Percentiles rank a stretch among this genome's conserved stretches.
phyloP scores from a whole-genome alignment of 2,888 invertebrate species.

The Morpho achilles region DNA sequence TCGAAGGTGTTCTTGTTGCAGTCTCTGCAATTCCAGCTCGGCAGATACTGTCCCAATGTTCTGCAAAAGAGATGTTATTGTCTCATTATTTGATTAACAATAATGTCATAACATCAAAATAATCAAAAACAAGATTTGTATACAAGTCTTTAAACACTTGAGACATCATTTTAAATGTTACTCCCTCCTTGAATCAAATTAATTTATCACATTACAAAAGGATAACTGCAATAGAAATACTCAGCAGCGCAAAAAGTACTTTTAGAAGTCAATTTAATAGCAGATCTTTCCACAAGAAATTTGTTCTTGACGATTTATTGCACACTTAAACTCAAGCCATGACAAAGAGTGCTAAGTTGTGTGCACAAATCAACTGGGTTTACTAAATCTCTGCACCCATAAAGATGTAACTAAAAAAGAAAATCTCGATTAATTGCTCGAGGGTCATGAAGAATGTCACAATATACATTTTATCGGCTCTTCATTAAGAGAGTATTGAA shows the following conservation, averaged over 20 bases:
- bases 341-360: constrained; percentile 62
- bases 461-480: constrained; percentile 74
- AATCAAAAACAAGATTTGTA: too few relatives aligned
- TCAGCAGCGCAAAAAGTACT: constrained; percentile 46
- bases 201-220: constrained; percentile 14
- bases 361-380: constrained; percentile 62
- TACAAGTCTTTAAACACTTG: too few relatives aligned
- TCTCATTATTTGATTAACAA: too few relatives aligned
- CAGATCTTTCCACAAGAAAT: constrained; percentile 58
- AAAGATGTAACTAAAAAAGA: constrained; percentile 60
- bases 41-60: constrained; percentile 68
- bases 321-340: constrained; percentile 54
- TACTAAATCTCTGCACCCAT: constrained; percentile 64
- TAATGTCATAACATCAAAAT: too few relatives aligned
- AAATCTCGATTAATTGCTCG: constrained; percentile 63
- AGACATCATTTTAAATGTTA: background rate
- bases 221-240: constrained; percentile 24
- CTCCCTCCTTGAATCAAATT: constrained; percentile 2
- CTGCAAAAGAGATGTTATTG: constrained; percentile 41
- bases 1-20: constrained; percentile 82
- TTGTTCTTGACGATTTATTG: constrained; percentile 66
- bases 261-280: constrained; percentile 55
- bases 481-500: constrained; percentile 73
- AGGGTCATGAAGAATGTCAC: constrained; percentile 63
- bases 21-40: constrained; percentile 83